Base-by-base conservation (phyloP, 2,888 invertebrate genomes). In the Xiphydria camelus region DNA sequence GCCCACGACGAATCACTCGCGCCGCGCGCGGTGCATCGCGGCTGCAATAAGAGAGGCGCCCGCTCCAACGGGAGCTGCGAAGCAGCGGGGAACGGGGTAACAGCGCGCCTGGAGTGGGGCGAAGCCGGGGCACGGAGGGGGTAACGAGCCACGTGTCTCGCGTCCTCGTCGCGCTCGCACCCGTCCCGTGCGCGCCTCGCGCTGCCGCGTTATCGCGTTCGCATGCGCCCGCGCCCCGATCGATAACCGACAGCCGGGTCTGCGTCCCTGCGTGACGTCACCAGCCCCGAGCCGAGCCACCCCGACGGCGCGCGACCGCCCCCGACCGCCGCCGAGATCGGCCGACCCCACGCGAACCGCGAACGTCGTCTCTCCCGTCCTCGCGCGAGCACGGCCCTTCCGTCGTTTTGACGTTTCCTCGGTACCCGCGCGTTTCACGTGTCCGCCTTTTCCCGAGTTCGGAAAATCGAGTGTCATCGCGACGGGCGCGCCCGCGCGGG, bases 141-240 rank as follows among this genome's bases (percentile, higher is more conserved):
- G 19, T 19, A 54, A 69, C 65, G 54, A 61, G 65, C 53, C 70
- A 70, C 65, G 77, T 76, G 66, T 67, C 64, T 51, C 61, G 57
- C 58, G 64, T 62, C 66, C 65, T 62, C 65, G 73, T 75, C 75
- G 74, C 73, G 76, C 80, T 19, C 19, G 55, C 68, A 61, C 53
- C 57, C 62, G 46, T 63, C 63, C 51, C 69, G 69, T 55, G 58
- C 47, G 54, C 61, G 54, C 54, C 57, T 52, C 62, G 62, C 59
- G 62, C 75, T 75, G 75, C 73, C 75, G 76, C 76, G 78, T 78
- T 70, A 60, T 71, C 80, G 79, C 81, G 81, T 78, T 82, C 81
- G 79, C 81, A 79, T 77, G 77, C 80, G 76, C 78, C 73, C 59
- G 66, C 68, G 68, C 67, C 62, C 64, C 53, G 67, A 73, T 71